These are phyloP conservation scores for Aspiorhynchus laticeps DNA, from an alignment of 2,113 vertebrate genomes.

Conservation along the genomic window DNA sequence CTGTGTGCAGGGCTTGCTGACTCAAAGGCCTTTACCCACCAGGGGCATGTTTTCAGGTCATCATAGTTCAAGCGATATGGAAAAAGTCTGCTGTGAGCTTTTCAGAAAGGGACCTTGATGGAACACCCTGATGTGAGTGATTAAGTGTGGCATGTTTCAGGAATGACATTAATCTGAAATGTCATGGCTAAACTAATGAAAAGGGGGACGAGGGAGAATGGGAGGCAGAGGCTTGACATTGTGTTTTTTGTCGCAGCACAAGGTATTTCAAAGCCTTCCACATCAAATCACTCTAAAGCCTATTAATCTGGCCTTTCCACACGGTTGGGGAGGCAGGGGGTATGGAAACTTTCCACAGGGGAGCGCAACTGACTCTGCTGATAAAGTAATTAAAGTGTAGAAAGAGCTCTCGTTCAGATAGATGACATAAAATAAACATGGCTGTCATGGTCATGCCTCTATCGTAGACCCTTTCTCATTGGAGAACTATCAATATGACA, in stretches of 20 bases:
- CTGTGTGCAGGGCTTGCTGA: background rate
- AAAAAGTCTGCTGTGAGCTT: conserved; percentile 23
- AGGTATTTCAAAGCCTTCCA: conserved; percentile 68
- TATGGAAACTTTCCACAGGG: conserved; percentile 54
- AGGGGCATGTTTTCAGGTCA: conserved; percentile 34
- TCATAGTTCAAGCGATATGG: conserved; percentile 20
- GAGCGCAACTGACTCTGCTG: conserved; percentile 33
- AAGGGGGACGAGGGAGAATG: conserved; percentile 53
- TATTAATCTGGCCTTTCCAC: conserved; percentile 56
- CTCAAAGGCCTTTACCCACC: conserved; percentile 28
- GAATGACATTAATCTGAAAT: conserved; percentile 64
- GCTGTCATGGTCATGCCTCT: conserved; percentile 33
- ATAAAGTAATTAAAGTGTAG: conserved; percentile 56
- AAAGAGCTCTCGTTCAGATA: conserved; percentile 54
- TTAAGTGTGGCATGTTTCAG: conserved; percentile 63
- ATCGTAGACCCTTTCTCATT: background rate
- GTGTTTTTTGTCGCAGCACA: conserved; percentile 62
- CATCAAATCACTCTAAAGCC: conserved; percentile 65
- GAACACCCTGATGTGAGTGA: conserved; percentile 51
- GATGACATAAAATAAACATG: conserved; percentile 51
- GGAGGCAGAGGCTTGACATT: conserved; percentile 64
- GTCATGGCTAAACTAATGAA: conserved; percentile 66
- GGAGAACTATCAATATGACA: background rate
- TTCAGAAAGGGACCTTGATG: conserved; percentile 30
- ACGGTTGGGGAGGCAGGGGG: conserved; percentile 48